Base-by-base conservation (phyloP, 2,797 vertebrate species). In the Scarus forsteni region DNA sequence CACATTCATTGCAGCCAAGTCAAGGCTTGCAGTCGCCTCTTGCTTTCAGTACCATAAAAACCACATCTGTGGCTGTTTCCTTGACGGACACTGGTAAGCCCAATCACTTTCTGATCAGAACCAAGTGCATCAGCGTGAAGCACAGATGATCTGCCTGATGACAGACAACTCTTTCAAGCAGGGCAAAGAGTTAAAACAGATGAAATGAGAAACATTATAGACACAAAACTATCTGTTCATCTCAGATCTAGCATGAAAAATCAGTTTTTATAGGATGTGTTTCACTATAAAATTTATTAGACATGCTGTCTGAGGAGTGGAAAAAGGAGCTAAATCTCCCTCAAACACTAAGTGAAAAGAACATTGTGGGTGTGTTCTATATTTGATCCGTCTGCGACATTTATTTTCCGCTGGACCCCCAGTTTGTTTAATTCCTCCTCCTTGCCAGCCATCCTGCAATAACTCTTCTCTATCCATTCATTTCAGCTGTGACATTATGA, bases 351-450 rank as follows among this genome's bases (percentile, higher is more conserved):
- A 81, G 68, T 83, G 81, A 89, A 88, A 88, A 89, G 77, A 89
- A 72, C 73, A 57, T 77, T 10, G 18, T 6, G 43, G 42, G 15
- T 79, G 65, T 63, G 71, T 83, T 87, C 83, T 88, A 84, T 85
- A 88, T 83, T 79, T 90, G 76, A 85, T 63, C 70, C 52, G 59
- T 67, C 53, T 52, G 62, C 3, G 59, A 90, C 84, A 76, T 81
- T 75, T 65, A 91, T 87, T 88, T 93, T 91, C 90, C 84, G 43
- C 82, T 54, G 73, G 75, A 90, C 68, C 75, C 71, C 79, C 63
- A 62, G 82, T 92, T 92, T 93, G 92, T 93, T 94, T 93, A 92
- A 92, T 89, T 88, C 64, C 60, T 82, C 69, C 77, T 81, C 18
- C 70, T 88, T 85, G 70, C 84, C 80, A 85, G 85, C 76, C 88